Evolutionary conservation across 2,113 vertebrate species (phyloP).

Genomic region (Morone chrysops): DNA sequence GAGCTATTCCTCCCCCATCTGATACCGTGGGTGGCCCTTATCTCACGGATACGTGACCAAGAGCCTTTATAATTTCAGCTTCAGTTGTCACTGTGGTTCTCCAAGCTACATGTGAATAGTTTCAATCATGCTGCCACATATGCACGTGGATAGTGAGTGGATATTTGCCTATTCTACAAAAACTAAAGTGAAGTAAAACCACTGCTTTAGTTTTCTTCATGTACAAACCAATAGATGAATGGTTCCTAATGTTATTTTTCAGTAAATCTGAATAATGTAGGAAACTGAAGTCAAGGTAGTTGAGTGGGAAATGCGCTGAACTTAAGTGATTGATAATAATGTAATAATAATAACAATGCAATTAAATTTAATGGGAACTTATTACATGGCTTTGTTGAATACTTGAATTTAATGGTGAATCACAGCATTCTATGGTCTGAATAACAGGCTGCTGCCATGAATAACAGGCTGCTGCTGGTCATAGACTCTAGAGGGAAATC

Average conservation of each 20-base stretch:
- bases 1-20: conserved; percentile 63
- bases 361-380: background rate
- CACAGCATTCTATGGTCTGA: no score
- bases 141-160: background rate
- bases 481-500: no score
- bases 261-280: background rate
- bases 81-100: background rate
- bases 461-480: no score
- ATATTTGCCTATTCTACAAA: conserved; percentile 11
- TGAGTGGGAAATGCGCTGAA: no score
- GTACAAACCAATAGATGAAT: background rate
- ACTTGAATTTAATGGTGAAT: no score
- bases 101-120: background rate
- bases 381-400: no score
- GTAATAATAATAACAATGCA: background rate
- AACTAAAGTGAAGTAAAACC: conserved; percentile 28
- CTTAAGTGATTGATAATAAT: background rate
- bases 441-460: no score
- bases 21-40: conserved; percentile 76
- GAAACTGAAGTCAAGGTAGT: background rate
- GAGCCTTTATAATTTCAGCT: conserved; percentile 51
- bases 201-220: background rate
- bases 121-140: background rate
- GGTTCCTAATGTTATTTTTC: background rate
- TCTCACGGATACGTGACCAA: conserved; percentile 52